Evolutionary conservation across 2,797 vertebrate genomes (phyloP).

Genomic region (Catamblyrhynchus diadema): DNA sequence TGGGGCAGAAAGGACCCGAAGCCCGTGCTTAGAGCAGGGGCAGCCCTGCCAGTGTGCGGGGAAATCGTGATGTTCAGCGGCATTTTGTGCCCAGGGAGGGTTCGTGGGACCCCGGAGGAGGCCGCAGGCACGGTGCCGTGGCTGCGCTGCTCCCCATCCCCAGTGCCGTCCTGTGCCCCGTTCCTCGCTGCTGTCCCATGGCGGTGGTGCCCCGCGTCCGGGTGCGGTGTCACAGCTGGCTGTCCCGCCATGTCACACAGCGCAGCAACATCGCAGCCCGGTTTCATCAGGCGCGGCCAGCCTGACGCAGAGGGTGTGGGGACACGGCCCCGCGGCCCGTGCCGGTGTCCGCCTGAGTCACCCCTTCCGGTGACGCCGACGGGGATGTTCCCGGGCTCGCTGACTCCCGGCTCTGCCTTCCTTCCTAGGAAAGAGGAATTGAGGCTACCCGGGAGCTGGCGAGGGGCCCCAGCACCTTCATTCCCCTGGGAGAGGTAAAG

Average conservation of each 20-base stretch:
- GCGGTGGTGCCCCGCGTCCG: background rate
- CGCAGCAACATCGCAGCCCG: background rate
- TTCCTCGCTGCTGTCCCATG: fast-evolving
- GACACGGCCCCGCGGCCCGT: background rate
- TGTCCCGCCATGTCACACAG: background rate
- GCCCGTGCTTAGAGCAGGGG: background rate
- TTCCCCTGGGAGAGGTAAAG: conserved; percentile 79
- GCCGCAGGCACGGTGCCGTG: background rate
- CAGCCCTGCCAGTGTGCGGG: fast-evolving
- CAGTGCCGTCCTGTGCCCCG: fast-evolving
- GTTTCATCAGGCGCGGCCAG: background rate
- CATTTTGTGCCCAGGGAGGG: background rate
- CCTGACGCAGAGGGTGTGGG: background rate
- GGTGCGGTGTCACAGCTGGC: background rate
- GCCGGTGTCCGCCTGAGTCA: background rate
- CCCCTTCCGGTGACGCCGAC: background rate
- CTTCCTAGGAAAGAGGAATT: conserved; percentile 74
- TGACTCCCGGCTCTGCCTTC: background rate
- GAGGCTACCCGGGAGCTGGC: conserved; percentile 68
- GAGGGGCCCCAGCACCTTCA: conserved; percentile 83
- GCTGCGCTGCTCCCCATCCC: background rate
- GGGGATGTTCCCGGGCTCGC: background rate
- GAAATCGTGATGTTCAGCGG: background rate
- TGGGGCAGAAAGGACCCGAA: background rate
- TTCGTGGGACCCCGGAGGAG: fast-evolving